A percentile compares a stretch with the other conserved stretches of the same genome.
Conservation (phyloP, 2,797 vertebrate genomes). For the Tapirus indicus region DNA sequence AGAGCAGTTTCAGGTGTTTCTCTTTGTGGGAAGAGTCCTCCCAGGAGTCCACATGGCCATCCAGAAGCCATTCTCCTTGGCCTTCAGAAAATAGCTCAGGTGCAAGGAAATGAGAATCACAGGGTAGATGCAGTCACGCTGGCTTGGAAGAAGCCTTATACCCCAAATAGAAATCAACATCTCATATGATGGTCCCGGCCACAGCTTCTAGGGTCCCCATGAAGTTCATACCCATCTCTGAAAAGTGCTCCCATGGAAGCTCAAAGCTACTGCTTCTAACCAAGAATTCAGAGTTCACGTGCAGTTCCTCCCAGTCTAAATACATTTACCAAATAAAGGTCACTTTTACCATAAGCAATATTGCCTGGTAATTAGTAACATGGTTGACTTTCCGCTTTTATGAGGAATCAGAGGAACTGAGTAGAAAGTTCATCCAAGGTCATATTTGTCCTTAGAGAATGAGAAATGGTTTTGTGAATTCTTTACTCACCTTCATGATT, state of each 20-base stretch:
- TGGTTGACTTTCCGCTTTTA: not conserved
- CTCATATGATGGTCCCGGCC: not conserved
- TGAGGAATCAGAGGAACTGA: not conserved
- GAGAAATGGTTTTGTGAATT: constrained; percentile 15
- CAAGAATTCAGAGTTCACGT: not conserved
- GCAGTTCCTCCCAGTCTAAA: constrained; percentile 17
- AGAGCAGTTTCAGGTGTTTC: not conserved
- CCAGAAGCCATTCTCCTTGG: not conserved
- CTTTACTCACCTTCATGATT: not conserved
- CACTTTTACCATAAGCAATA: not conserved
- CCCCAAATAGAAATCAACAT: not conserved
- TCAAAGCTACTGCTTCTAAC: not conserved
- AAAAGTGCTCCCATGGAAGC: not conserved
- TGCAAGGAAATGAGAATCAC: not conserved
- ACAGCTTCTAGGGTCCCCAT: not conserved
- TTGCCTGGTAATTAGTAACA: constrained; percentile 26
- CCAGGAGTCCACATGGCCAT: not conserved
- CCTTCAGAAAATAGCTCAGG: not conserved
- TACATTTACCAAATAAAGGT: constrained; percentile 30
- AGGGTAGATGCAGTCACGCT: not conserved
- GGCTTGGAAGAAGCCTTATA: not conserved
- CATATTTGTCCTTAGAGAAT: constrained; percentile 40
- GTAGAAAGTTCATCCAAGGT: constrained; percentile 41
- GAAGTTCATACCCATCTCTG: not conserved
- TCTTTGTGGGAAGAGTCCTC: not conserved